Evolutionary conservation across 2,797 vertebrate species (phyloP).

Genomic region (Anguilla marmorata): DNA sequence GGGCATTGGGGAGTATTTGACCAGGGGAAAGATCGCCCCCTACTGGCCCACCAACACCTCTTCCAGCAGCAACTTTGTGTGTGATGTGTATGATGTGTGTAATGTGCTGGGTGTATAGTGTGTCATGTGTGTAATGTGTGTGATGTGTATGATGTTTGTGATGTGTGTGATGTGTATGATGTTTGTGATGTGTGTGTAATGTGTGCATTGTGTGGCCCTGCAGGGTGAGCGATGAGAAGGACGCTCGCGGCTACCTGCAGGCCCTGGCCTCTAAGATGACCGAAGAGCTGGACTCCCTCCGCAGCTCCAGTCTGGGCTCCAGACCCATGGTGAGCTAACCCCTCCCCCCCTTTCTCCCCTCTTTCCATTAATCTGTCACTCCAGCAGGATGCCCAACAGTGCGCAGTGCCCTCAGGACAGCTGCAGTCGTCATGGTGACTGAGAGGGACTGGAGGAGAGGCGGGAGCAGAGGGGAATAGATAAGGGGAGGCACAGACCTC

Average conservation of each 20-base stretch:
- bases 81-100: neutral
- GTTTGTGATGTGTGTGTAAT: neutral
- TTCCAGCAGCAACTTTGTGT: no score
- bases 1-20: no score
- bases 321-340: slow-evolving; percentile 79
- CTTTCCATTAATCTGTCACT: neutral
- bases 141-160: neutral
- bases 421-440: neutral
- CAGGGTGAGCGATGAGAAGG: slow-evolving; percentile 97
- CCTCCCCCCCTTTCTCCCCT: neutral
- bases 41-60: no score
- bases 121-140: neutral
- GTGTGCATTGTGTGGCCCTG: neutral
- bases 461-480: neutral
- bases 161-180: neutral
- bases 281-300: slow-evolving; percentile 88
- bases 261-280: slow-evolving; percentile 97
- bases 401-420: neutral
- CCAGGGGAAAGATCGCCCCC: no score
- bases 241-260: slow-evolving; percentile 93
- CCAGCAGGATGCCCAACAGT: neutral
- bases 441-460: neutral
- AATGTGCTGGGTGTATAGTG: slow-evolving; percentile 12
- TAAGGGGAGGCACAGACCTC: neutral
- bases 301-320: slow-evolving; percentile 86